Evolutionary conservation across 1,140 invertebrate species (phyloP), one percentile per base, ranked within the genome.

Genomic region (Solenopsis fugax): DNA sequence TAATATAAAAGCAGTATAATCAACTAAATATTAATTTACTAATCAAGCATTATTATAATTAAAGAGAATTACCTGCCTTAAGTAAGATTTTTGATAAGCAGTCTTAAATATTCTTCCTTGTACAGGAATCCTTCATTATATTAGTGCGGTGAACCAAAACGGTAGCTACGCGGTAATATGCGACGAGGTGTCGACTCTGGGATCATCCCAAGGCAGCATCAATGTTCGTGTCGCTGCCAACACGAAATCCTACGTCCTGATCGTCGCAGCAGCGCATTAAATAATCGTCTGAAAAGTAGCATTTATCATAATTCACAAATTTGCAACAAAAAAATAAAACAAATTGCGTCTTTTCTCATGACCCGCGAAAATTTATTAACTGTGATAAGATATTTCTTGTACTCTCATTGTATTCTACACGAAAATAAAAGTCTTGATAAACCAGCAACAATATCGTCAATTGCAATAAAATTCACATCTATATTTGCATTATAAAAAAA

Each of bases 101-200:
- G 0, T 45, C 16, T 82, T 60, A 18, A 73, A 21, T 60, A 21
- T 84, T 84, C 6, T 58, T 78, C 13, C 78, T 67, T 87, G 34
- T 76, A 2, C 69, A 95, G 94, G 94, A 60, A 78, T 72, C 29
- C 88, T 95, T 37, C 94, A 95, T 85, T 94, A 93, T 41, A 34
- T 94, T 6, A 93, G 91, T 24, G 87, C 91, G 0, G 34, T 85
- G 24, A 95, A 95, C 84, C 87, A 92, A 24, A 87, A 34, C 1
- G 93, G 94, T 5, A 95, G 95, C 54, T 93, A 91, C 16, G 94
- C 92, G 0, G 94, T 95, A 1, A 91, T 90, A 4, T 95, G 95
- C 50, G 93, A 93, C 29, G 91, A 93, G n/a, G 88, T 92, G 0
- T 89, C 90, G 62, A 93, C 75, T 6, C 87, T 95, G 4, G 95